Evolutionary conservation across 1,140 invertebrate species (phyloP).

Genomic region (Drosophila sulfurigaster): DNA sequence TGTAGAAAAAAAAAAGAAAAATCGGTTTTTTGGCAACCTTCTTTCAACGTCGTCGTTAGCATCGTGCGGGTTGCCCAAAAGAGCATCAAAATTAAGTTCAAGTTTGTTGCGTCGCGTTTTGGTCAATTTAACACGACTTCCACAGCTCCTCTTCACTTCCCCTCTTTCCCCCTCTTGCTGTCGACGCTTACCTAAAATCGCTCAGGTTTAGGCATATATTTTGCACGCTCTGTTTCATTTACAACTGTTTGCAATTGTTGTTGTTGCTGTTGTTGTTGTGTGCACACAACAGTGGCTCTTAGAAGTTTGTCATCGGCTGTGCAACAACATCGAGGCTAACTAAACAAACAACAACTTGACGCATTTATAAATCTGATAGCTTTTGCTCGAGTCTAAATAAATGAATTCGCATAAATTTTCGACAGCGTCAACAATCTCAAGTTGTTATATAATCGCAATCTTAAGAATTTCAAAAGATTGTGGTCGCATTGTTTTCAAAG

Average conservation of each 20-base stretch:
- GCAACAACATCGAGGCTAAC: neutral
- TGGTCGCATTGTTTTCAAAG: too few relatives aligned
- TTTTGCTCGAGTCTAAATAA: too few relatives aligned
- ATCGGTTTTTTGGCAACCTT: slow-evolving; percentile 22
- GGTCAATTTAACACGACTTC: slow-evolving; percentile 53
- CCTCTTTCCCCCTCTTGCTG: neutral
- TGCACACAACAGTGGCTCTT: slow-evolving; percentile 25
- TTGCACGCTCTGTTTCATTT: slow-evolving; percentile 55
- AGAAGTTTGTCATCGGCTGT: slow-evolving; percentile 29
- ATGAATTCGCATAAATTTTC: too few relatives aligned
- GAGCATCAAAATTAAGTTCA: slow-evolving; percentile 56
- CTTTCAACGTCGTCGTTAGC: slow-evolving; percentile 16
- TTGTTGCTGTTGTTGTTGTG: slow-evolving; percentile 9
- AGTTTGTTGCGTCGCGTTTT: slow-evolving; percentile 56
- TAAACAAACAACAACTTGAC: slow-evolving; percentile 5
- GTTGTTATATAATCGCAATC: too few relatives aligned
- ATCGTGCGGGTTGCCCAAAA: slow-evolving; percentile 40
- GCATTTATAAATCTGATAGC: neutral
- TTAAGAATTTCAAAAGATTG: too few relatives aligned
- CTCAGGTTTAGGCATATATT: slow-evolving; percentile 54
- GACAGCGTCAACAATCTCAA: too few relatives aligned
- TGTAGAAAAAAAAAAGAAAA: too few relatives aligned
- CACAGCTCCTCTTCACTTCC: neutral
- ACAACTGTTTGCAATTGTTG: slow-evolving; percentile 36
- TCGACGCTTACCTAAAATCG: slow-evolving; percentile 32